Conservation (phyloP, 2,888 invertebrate genomes). For the Palloptera scutellata region DNA sequence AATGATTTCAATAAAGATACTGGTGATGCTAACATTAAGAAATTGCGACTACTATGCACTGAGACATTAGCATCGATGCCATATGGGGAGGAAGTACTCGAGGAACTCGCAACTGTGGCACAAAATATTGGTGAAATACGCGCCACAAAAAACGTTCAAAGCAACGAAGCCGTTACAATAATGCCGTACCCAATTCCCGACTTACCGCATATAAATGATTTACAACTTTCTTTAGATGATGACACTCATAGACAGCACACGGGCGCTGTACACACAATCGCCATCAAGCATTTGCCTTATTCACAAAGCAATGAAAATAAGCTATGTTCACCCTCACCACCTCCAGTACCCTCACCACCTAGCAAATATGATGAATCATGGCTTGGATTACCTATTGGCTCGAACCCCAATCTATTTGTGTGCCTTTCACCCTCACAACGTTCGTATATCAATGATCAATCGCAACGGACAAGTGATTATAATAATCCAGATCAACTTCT, state of each 20-base stretch:
- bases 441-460: conserved; percentile 68
- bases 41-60: conserved; percentile 73
- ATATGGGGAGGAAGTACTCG: conserved; percentile 73
- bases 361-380: conserved; percentile 59
- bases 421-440: conserved; percentile 80
- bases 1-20: conserved; percentile 35
- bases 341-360: conserved; percentile 32
- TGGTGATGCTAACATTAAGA: conserved; percentile 60
- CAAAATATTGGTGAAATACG: conserved; percentile 60
- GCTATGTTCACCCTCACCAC: conserved; percentile 27
- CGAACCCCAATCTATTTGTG: conserved; percentile 70
- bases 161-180: conserved; percentile 36
- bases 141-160: conserved; percentile 36
- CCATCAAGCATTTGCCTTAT: neutral
- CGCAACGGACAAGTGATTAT: conserved; percentile 38
- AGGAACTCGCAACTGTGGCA: conserved; percentile 74
- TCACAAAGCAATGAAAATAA: neutral
- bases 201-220: conserved; percentile 65
- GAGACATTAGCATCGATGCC: conserved; percentile 73
- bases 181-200: conserved; percentile 67
- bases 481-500: conserved; percentile 69
- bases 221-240: conserved; percentile 53
- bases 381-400: conserved; percentile 71
- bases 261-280: conserved; percentile 1
- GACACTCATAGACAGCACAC: conserved; percentile 16